Evolutionary conservation across 2,888 invertebrate species (phyloP), one percentile per base, ranked within the genome.

Genomic region (Hybos culiciformis): DNA sequence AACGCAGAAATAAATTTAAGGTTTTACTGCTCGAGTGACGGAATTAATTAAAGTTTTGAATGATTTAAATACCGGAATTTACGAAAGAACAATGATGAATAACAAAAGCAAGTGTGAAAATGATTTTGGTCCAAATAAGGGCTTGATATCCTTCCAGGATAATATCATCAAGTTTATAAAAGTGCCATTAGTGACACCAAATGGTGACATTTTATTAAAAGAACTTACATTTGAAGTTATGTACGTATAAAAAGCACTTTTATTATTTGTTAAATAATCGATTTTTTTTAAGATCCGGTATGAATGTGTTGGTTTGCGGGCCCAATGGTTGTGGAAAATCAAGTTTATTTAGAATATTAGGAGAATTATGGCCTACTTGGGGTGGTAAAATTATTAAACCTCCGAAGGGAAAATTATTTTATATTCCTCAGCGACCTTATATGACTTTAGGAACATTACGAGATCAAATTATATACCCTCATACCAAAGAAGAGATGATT

Each of bases 281-380:
- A n/a, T n/a, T n/a, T n/a, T n/a, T n/a, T n/a, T n/a, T 2, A 49
- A 75, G 79, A 52, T 92, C 93, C 0, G 96, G 96, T 32, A 86
- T 87, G 70, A 97, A 97, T 70, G 93, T 97, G 1, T 67, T 97
- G n/a, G 92, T 97, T 0, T 96, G 94, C 62, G 97, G 97, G 0
- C 97, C 97, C 3, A 98, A 98, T 64, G 97, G 98, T 2, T 93
- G 96, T 64, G 97, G 97, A 38, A 98, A 98, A 67, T 92, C 92
- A 42, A 96, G 94, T 1, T 73, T 98, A 56, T 98, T 98, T 74
- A 75, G 97, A 44, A 84, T 94, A 57, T 74, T 98, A 12, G 97
- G 97, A 36, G 96, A 93, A 72, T 69, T 98, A 44, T 98, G 98
- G 98, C 97, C 97, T 1, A 72, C 92, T 44, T 96, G 93, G 74